phyloP scores from a whole-genome alignment of 30 jellyfish, hydroid and myxozoan genomes.

The Cassiopea andromeda region DNA sequence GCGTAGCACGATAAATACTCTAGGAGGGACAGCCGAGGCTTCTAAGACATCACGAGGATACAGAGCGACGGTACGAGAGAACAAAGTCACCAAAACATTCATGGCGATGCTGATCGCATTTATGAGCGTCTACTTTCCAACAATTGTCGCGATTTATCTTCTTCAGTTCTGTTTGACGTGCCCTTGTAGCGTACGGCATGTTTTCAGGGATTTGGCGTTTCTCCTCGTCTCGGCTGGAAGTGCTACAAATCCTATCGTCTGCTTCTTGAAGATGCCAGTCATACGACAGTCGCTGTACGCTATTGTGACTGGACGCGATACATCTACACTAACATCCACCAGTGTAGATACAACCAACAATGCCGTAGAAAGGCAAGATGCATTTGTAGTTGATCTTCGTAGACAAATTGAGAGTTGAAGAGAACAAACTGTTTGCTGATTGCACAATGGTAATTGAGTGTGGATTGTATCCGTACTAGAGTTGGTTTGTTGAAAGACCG shows the following conservation, averaged over 20 bases:
- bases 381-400: too few species aligned
- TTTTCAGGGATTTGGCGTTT: constrained; percentile 83
- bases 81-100: constrained; percentile 72
- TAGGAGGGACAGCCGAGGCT: constrained; percentile 3
- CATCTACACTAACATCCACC: background rate
- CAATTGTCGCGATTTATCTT: constrained; percentile 62
- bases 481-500: too few species aligned
- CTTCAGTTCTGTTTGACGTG: constrained; percentile 88
- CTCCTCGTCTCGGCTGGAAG: constrained; percentile 80
- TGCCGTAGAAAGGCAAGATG: too few species aligned
- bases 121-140: constrained; percentile 74
- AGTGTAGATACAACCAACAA: background rate
- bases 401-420: too few species aligned
- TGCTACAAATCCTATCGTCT: constrained; percentile 84
- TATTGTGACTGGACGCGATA: background rate
- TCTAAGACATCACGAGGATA: background rate
- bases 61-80: constrained; percentile 40
- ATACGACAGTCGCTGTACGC: constrained; percentile 72
- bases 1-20: constrained; percentile 7
- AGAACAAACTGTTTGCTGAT: too few species aligned
- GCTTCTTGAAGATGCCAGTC: constrained; percentile 85
- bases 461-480: too few species aligned
- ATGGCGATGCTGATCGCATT: constrained; percentile 65
- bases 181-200: constrained; percentile 79
- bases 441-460: too few species aligned